Base-by-base conservation (phyloP, 2,113 vertebrate genomes). In the Eudorcas thomsonii region DNA sequence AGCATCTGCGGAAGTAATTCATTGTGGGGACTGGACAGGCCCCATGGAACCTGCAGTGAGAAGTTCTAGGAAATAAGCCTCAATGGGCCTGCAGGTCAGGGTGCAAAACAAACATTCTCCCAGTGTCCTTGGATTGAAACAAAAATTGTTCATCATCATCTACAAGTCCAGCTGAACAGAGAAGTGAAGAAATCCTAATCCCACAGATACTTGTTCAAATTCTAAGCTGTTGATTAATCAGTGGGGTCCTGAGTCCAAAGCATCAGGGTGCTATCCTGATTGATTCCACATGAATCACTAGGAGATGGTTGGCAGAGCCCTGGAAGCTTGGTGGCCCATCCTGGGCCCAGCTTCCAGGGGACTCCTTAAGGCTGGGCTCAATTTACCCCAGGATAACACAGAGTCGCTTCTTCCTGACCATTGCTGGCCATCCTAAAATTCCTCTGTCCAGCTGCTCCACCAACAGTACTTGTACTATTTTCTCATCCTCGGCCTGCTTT, bases 1-100 rank as follows among this genome's bases (percentile, higher is more conserved):
- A 11, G 45, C 4, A 0, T 83, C 78, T 88, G 55, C 10, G 94
- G 98, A 99, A 99, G 95, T 98, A 97, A 98, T 99, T 99, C 97
- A 98, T 98, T 98, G 98, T 67, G 71, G 90, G 97, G 98, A 94
- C 0, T 45, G 96, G 98, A 94, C 45, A 33, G 96, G 96, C 60
- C 91, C 36, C 6, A 52, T 74, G 19, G 94, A 93, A 91, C 80
- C 97, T 19, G 88, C 0, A 0, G n/a, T 71, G 77, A 94, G 83
- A 90, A 97, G 84, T 14, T 5, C 1, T 17, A 50, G 39, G 39
- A 71, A 98, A 97, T 16, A 89, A 90, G 39, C 97, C 97, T 98
- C 82, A 0, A 45, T 7, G 36, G 97, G 67, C 91, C 96, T 59
- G 59, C 13, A 36, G 36, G 45, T 96, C 90, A 39, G 12, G 97